Percentiles rank a stretch among this genome's conserved stretches.
Conservation (phyloP, 2,113 vertebrate genomes). For the Paraplagusia blochii region DNA sequence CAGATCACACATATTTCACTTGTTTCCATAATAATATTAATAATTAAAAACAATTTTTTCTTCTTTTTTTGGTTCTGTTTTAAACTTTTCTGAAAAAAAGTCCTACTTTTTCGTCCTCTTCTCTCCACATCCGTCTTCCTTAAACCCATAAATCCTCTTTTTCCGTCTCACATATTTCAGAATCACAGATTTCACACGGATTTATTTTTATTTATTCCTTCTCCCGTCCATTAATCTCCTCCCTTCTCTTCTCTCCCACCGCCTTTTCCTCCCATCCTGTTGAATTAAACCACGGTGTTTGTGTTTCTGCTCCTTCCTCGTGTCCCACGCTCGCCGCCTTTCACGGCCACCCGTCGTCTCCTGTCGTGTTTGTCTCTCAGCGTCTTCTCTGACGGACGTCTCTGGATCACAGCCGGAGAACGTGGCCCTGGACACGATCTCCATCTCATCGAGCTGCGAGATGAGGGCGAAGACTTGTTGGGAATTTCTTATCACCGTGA, state of each 20-base stretch:
- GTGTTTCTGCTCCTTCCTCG: constrained; percentile 11
- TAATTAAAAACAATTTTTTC: no score
- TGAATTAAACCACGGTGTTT: constrained; percentile 15
- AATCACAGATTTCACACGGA: no score
- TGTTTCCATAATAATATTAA: no score
- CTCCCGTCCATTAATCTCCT: no score
- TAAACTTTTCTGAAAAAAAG: background rate
- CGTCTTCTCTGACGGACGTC: constrained; percentile 25
- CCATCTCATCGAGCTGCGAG: constrained; percentile 43
- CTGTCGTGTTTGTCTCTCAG: constrained; percentile 40
- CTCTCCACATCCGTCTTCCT: background rate
- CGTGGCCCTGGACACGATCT: constrained; percentile 21
- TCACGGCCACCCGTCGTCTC: constrained; percentile 3
- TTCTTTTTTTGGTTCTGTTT: no score
- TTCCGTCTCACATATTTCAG: no score
- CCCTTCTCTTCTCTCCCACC: no score
- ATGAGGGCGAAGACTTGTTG: constrained; percentile 22
- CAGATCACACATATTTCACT: no score
- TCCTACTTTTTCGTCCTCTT: constrained; percentile 14
- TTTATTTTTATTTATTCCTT: no score
- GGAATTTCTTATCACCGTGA: constrained; percentile 39
- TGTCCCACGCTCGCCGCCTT: constrained; percentile 24
- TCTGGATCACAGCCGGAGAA: constrained; percentile 33
- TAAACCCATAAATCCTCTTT: no score
- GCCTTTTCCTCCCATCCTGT: background rate